Percentiles rank a stretch among this genome's conserved stretches.
phyloP scores from a whole-genome alignment of 2,113 vertebrate genomes.

The Gobiocypris rarus region DNA sequence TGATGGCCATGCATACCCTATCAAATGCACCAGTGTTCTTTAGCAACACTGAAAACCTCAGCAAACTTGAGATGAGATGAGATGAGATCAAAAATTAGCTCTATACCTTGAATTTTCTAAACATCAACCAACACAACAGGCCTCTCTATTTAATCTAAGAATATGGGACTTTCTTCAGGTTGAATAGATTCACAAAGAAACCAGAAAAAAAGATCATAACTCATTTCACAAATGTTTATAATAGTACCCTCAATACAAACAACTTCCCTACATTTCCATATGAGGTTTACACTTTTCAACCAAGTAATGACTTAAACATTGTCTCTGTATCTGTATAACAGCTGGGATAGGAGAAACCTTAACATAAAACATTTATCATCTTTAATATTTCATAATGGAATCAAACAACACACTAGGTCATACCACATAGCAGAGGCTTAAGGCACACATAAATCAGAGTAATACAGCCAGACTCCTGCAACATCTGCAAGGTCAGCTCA shows the following conservation, averaged over 20 bases:
- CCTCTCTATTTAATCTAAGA: neutral
- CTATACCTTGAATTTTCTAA: too few species aligned
- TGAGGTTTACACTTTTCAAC: neutral
- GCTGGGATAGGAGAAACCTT: neutral
- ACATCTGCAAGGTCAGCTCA: neutral
- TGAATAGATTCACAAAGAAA: neutral
- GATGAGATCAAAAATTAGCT: too few species aligned
- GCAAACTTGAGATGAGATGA: neutral
- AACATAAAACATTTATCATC: neutral
- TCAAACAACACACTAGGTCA: constrained; percentile 48
- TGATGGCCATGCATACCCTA: too few species aligned
- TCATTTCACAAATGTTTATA: neutral
- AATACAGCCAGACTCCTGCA: constrained; percentile 1
- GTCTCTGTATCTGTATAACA: neutral
- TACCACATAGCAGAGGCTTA: neutral
- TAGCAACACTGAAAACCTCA: neutral
- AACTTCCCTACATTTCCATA: neutral
- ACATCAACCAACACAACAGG: neutral
- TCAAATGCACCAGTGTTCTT: too few species aligned
- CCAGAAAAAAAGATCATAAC: neutral
- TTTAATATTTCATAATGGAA: constrained; percentile 19
- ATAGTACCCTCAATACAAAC: neutral
- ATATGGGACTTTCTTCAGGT: neutral
- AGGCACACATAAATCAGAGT: neutral
- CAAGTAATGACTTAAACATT: neutral